phyloP scores from a whole-genome alignment of 1,140 invertebrate species.

The Drosophila hydei region DNA sequence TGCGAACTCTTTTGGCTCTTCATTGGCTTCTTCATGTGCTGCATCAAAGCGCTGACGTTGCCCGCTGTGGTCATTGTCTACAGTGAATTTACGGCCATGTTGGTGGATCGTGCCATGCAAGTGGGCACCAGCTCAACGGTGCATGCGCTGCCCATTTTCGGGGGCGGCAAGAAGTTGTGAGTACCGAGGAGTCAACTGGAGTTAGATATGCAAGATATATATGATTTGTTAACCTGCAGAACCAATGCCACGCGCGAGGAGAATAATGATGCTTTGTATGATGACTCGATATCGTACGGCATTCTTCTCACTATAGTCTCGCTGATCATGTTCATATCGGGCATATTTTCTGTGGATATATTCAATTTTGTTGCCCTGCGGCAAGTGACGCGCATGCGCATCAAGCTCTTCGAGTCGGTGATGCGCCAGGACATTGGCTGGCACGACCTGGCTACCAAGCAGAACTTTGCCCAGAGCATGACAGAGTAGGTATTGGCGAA shows the following conservation, averaged over 20 bases:
- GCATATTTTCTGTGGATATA: constrained; percentile 87
- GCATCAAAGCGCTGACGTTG: constrained; percentile 86
- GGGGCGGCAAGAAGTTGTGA: constrained; percentile 85
- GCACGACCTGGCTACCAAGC: constrained; percentile 93
- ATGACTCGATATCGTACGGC: constrained; percentile 88
- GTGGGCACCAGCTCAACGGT: constrained; percentile 83
- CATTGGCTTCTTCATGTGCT: constrained; percentile 86
- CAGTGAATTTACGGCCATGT: constrained; percentile 88
- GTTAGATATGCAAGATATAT: neutral
- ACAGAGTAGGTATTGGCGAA: constrained; percentile 88
- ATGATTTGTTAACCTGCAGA: constrained; percentile 26
- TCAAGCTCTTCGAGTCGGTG: constrained; percentile 89
- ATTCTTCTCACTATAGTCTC: constrained; percentile 86
- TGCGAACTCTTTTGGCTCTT: constrained; percentile 86
- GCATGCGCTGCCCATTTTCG: constrained; percentile 83
- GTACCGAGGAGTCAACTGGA: constrained; percentile 58
- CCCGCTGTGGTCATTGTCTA: constrained; percentile 89
- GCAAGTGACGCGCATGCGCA: constrained; percentile 89
- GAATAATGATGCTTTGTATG: constrained; percentile 86
- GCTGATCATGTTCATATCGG: constrained; percentile 87
- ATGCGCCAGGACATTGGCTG: constrained; percentile 95
- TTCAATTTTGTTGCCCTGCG: constrained; percentile 87
- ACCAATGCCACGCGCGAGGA: constrained; percentile 86
- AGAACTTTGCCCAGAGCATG: constrained; percentile 94
- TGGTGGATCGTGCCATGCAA: constrained; percentile 85